Percentiles rank a stretch among this genome's conserved stretches.
These are phyloP conservation scores for Halcyon senegalensis DNA, from an alignment of 2,113 vertebrate genomes.

Conservation along the genomic window DNA sequence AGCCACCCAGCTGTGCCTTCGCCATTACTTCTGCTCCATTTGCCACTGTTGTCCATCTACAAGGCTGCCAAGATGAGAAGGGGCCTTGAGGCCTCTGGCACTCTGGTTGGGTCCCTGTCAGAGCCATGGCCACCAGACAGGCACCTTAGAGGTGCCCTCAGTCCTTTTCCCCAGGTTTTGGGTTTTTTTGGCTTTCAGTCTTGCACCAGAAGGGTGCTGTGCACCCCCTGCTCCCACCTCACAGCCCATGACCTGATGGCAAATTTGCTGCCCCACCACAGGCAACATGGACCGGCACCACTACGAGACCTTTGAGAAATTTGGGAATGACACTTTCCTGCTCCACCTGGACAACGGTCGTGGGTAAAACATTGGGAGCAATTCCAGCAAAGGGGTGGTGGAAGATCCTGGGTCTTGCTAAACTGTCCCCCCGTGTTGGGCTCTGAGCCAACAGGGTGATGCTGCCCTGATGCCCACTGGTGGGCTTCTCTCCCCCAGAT, in stretches of 20 bases:
- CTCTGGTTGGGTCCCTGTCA: neutral
- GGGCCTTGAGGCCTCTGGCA: accelerated
- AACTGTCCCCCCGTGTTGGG: accelerated
- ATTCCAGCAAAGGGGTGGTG: neutral
- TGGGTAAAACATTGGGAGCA: slow-evolving; percentile 67
- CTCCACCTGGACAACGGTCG: slow-evolving; percentile 87
- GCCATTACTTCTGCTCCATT: slow-evolving; percentile 40
- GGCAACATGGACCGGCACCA: slow-evolving; percentile 89
- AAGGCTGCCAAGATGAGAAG: neutral
- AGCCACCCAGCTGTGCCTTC: neutral
- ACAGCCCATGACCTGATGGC: neutral
- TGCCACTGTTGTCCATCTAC: neutral
- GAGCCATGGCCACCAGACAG: accelerated
- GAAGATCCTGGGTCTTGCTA: accelerated
- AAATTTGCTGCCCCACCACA: neutral
- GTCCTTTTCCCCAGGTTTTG: neutral
- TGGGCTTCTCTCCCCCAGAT: slow-evolving; percentile 63
- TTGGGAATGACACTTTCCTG: slow-evolving; percentile 85
- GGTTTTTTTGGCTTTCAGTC: neutral
- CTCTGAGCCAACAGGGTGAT: accelerated
- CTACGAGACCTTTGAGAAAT: slow-evolving; percentile 89
- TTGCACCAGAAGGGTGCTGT: accelerated
- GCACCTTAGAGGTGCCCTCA: neutral
- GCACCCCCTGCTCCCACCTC: neutral
- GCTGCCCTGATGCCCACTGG: neutral